These are phyloP conservation scores for Pharmacophagus antenor DNA, from an alignment of 2,888 invertebrate genomes.

Conservation along the genomic window DNA sequence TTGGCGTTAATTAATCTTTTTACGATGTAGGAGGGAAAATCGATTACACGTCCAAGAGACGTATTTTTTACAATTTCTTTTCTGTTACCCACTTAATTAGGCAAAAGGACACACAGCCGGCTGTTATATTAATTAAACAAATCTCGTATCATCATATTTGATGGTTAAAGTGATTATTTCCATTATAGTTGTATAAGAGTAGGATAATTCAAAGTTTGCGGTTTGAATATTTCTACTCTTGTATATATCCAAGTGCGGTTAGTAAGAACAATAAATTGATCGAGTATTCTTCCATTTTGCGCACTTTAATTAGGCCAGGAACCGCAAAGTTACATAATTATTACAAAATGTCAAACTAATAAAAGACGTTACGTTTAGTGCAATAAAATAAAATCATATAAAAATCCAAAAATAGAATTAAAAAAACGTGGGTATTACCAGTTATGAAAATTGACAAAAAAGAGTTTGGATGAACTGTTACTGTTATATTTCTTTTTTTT, in stretches of 20 bases:
- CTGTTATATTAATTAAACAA: no score
- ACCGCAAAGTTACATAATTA: neutral
- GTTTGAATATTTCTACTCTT: slow-evolving; percentile 1
- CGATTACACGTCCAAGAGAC: neutral
- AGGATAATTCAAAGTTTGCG: neutral
- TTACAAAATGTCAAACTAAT: neutral
- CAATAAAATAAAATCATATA: neutral
- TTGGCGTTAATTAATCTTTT: slow-evolving; percentile 53
- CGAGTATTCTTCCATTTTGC: neutral
- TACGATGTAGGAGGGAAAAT: slow-evolving; percentile 22
- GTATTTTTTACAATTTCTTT: no score
- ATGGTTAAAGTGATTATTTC: no score
- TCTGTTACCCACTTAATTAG: no score
- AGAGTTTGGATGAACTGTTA: no score
- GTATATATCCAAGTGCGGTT: neutral
- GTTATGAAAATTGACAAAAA: no score
- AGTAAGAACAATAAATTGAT: neutral
- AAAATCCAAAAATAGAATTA: neutral
- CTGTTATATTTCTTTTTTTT: no score
- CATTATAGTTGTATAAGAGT: neutral
- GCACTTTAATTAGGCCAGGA: neutral
- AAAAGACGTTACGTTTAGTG: neutral
- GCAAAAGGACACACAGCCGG: no score
- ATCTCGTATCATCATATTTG: no score
- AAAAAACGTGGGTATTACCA: no score